Conservation (phyloP, 2,888 invertebrate genomes). For the Diarsia rubi region DNA sequence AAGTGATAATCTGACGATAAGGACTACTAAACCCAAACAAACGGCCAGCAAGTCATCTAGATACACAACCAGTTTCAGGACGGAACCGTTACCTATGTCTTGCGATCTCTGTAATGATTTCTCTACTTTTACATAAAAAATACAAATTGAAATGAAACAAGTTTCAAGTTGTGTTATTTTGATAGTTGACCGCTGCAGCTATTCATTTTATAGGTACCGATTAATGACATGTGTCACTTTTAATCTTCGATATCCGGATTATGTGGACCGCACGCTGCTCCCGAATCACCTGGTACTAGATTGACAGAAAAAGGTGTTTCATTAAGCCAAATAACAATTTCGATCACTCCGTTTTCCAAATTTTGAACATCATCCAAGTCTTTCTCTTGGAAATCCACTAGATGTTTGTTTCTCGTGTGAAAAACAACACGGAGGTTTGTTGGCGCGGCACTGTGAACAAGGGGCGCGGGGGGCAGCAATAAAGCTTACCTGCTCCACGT, state of each 20-base stretch:
- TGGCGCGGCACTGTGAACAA: constrained; percentile 71
- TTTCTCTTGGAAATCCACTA: constrained; percentile 25
- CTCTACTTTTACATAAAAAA: constrained; percentile 24
- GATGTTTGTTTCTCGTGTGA: constrained; percentile 75
- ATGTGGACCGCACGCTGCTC: not conserved
- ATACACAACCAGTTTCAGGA: constrained; percentile 50
- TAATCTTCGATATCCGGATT: constrained; percentile 34
- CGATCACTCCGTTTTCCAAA: not conserved
- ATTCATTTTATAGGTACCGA: not conserved
- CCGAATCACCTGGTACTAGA: constrained; percentile 14
- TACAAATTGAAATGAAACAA: constrained; percentile 35
- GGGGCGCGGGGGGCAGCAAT: constrained; percentile 77
- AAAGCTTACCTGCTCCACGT: constrained; percentile 88
- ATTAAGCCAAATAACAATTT: not conserved
- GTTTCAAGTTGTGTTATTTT: constrained; percentile 23
- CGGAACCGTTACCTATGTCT: constrained; percentile 23
- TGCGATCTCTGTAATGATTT: constrained; percentile 34
- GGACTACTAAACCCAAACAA: constrained; percentile 26
- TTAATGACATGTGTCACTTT: constrained; percentile 37
- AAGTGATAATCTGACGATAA: constrained; percentile 50
- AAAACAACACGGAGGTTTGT: constrained; percentile 78
- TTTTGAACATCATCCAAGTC: constrained; percentile 5
- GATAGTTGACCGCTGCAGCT: not conserved
- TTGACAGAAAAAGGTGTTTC: constrained; percentile 3
- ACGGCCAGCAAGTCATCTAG: constrained; percentile 48